Base-by-base conservation (phyloP, 2,797 vertebrate species). In the Periparus ater region DNA sequence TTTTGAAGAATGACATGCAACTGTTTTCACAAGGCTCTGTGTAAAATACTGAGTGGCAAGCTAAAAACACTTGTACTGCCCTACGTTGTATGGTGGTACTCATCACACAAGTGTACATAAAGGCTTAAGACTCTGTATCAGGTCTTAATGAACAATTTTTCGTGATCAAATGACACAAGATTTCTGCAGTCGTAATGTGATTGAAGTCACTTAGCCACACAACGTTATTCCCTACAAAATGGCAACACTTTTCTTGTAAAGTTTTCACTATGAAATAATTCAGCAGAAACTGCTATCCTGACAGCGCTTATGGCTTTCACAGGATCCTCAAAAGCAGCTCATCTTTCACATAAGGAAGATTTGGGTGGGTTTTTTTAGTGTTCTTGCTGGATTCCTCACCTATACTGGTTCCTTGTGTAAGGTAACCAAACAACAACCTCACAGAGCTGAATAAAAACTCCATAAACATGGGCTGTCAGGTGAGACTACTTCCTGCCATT, bases 401-500 rank as follows among this genome's bases (percentile, higher is more conserved):
- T 73, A 20, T 57, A 53, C 30, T 61, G 70, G 63, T 74, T 84
- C 66, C 78, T 76, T 76, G 55, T 50, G 40, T 88, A 78, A 81
- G 81, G 92, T 45, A 86, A 94, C 62, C 53, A 25, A 80, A 42
- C 34, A 70, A 26, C 78, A 7, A 61, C 84, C 45, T 61, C 58
- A 71, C 60, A 77, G 77, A 92, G 78, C 70, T 92, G 74, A 81
- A 88, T 95, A 95, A 96, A 87, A 93, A 51, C 44, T 70, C 85
- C 68, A 40, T 55, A 27, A 91, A 93, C 21, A 40, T 0, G 1
- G 66, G 45, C 80, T 92, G 70, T 74, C 0, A 45, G 78, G 72
- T 89, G 79, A 95, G 68, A 95, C 55, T 85, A 42, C 53, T 95
- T 95, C 94, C 92, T 91, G 94, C 72, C 61, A 82, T 55, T 95